Conservation (phyloP, 2,113 vertebrate species). For the Stegostoma tigrinum region DNA sequence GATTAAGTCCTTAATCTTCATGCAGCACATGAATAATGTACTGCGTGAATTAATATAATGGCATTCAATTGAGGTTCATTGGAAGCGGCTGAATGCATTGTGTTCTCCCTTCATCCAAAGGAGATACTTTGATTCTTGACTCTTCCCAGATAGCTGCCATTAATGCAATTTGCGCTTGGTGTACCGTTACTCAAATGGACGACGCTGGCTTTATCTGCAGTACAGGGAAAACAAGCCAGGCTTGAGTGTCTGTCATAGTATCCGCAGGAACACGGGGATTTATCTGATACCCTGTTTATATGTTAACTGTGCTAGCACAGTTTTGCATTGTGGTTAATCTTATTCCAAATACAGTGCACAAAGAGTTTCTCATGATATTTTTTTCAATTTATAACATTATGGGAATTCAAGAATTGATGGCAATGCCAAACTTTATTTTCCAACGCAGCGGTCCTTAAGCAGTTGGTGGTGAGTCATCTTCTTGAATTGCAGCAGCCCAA, state of each 20-base stretch:
- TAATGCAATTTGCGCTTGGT: conserved; percentile 8
- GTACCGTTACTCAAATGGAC: not conserved
- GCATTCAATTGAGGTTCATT: not conserved
- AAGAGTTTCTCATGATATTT: not conserved
- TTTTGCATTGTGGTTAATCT: not conserved
- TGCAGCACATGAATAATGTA: not conserved
- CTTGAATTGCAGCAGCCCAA: no score
- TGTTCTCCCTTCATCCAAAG: not conserved
- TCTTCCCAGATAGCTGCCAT: not conserved
- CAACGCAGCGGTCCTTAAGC: no score
- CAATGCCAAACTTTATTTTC: not conserved
- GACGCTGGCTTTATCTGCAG: not conserved
- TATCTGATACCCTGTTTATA: not conserved
- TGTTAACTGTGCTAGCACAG: not conserved
- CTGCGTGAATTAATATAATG: not conserved
- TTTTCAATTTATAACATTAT: not conserved
- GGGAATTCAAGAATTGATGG: not conserved
- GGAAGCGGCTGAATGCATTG: not conserved
- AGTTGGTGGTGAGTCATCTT: no score
- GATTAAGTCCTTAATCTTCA: not conserved
- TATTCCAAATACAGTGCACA: not conserved
- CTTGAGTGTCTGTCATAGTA: not conserved
- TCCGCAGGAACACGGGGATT: not conserved
- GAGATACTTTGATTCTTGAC: not conserved
- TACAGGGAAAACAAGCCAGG: not conserved